Evolutionary conservation across 2,797 vertebrate species (phyloP).

Genomic region (Chelmon rostratus): DNA sequence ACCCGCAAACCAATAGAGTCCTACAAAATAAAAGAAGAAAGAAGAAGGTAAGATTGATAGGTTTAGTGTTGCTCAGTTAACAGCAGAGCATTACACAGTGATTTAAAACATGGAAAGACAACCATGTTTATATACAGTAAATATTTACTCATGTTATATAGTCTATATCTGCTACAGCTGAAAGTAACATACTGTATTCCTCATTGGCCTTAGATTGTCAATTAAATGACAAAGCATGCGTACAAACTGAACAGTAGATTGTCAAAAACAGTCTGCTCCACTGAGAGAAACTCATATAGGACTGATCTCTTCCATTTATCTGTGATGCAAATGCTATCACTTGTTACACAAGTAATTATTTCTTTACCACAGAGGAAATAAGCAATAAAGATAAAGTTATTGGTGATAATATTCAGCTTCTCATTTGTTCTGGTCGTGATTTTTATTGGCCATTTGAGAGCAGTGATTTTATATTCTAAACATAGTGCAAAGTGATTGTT

Average conservation of each 20-base stretch:
- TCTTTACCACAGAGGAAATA: constrained; percentile 22
- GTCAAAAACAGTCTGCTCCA: constrained; percentile 63
- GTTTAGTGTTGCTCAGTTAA: constrained; percentile 61
- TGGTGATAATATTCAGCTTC: constrained; percentile 1
- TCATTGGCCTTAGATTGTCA: constrained; percentile 33
- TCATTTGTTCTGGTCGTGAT: constrained; percentile 1
- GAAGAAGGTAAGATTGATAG: constrained; percentile 40
- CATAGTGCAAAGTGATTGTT: constrained; percentile 69
- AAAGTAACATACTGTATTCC: constrained; percentile 38
- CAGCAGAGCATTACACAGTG: constrained; percentile 72
- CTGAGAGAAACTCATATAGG: constrained; percentile 25
- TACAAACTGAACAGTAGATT: constrained; percentile 63
- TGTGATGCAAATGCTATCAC: constrained; percentile 1
- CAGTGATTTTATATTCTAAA: constrained; percentile 44
- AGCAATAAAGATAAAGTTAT: constrained; percentile 6
- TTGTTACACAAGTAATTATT: constrained; percentile 16
- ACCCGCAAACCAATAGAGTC: constrained; percentile 49
- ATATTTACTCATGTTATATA: constrained; percentile 37
- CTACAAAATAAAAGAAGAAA: constrained; percentile 37
- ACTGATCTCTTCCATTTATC: constrained; percentile 9
- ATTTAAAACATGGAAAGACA: constrained; percentile 63
- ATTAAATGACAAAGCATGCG: constrained; percentile 39
- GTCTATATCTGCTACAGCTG: constrained; percentile 50
- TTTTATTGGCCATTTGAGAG: constrained; percentile 49
- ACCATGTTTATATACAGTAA: constrained; percentile 50